Percentiles rank a stretch among this genome's conserved stretches.
Evolutionary conservation across 2,113 vertebrate genomes (phyloP).

Genomic region (Gorsachius goisagi): DNA sequence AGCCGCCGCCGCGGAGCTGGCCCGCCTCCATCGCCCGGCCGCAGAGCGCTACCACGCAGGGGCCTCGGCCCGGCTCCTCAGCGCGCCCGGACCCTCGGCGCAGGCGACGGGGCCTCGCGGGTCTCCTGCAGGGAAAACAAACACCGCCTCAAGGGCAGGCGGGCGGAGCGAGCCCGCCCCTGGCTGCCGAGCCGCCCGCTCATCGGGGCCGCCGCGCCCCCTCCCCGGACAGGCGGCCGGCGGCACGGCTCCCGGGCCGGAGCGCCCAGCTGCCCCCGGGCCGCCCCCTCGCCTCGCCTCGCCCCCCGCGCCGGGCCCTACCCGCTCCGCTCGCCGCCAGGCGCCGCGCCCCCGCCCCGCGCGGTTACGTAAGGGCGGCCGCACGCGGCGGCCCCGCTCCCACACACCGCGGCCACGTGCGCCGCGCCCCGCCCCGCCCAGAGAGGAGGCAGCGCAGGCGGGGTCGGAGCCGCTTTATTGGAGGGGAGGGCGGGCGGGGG

Average conservation of each 20-base stretch:
- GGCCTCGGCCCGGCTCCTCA: not conserved
- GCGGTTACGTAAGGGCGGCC: not conserved
- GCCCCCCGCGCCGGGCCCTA: no score
- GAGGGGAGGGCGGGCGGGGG: not conserved
- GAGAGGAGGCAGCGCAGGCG: not conserved
- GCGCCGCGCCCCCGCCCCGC: not conserved
- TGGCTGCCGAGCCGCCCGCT: not conserved
- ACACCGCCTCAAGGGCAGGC: not conserved
- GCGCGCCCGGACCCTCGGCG: not conserved
- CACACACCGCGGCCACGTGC: not conserved
- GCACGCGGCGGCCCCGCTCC: not conserved
- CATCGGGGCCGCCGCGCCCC: not conserved
- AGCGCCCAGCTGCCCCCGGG: not conserved
- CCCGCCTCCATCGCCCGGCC: not conserved
- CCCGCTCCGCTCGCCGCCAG: not conserved
- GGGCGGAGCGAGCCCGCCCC: not conserved
- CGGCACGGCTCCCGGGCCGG: no score
- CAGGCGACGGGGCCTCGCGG: no score
- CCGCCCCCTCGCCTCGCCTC: not conserved
- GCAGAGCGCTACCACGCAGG: not conserved
- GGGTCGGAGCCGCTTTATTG: not conserved
- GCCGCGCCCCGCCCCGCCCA: not conserved
- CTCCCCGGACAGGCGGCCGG: not conserved
- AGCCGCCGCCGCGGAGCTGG: not conserved
- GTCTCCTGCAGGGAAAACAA: no score